These are phyloP conservation scores for Malthinus flaveolus DNA, from an alignment of 2,888 invertebrate genomes.

Conservation along the genomic window DNA sequence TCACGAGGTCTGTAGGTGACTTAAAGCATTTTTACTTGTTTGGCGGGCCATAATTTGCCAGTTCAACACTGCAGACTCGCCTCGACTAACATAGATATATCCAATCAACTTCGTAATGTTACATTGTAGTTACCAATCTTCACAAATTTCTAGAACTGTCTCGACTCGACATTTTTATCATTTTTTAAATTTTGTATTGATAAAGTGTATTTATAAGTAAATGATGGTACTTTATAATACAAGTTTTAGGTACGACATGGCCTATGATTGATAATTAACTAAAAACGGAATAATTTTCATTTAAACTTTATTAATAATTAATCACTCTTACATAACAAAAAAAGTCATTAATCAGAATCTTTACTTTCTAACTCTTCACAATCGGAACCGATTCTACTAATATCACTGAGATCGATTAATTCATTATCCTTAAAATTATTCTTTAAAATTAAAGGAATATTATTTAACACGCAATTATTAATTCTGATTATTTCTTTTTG, in stretches of 20 bases:
- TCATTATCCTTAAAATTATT: background rate
- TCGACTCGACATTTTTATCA: background rate
- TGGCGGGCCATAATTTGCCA: too few relatives aligned
- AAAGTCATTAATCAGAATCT: background rate
- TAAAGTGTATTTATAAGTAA: too few relatives aligned
- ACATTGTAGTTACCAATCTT: too few relatives aligned
- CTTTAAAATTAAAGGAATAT: background rate
- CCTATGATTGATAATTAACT: slow-evolving; percentile 16
- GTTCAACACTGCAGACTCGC: too few relatives aligned
- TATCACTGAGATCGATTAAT: background rate
- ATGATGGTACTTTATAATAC: too few relatives aligned
- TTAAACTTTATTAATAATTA: too few relatives aligned
- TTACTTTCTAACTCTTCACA: background rate
- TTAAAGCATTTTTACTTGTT: too few relatives aligned
- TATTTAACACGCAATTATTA: background rate
- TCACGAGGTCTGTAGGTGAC: too few relatives aligned
- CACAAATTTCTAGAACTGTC: background rate
- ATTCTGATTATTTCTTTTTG: background rate
- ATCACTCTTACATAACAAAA: too few relatives aligned
- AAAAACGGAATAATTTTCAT: too few relatives aligned
- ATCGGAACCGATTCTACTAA: background rate
- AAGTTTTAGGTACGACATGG: slow-evolving; percentile 19
- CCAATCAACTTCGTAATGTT: too few relatives aligned
- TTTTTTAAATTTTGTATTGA: background rate
- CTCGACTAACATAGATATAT: too few relatives aligned